phyloP scores from a whole-genome alignment of 2,113 vertebrate genomes.

The Romanogobio albipinnatus region DNA sequence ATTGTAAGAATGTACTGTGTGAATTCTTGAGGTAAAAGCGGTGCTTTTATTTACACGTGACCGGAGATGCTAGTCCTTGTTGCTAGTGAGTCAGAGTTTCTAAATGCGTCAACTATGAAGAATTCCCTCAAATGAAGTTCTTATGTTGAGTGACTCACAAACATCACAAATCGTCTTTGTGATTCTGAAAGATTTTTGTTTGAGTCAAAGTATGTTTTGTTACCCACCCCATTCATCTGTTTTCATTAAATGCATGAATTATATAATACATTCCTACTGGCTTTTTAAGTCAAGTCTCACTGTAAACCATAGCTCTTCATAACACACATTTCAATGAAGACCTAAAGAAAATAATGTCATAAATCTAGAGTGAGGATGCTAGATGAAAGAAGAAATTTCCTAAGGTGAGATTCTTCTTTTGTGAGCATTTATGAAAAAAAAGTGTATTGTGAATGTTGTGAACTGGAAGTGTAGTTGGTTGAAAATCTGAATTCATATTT shows the following conservation, averaged over 20 bases:
- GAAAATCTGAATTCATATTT: background rate
- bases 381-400: background rate
- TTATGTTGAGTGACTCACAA: slow-evolving; percentile 53
- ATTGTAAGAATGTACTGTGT: background rate
- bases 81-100: slow-evolving; percentile 56
- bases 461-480: background rate
- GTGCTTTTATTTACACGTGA: slow-evolving; percentile 25
- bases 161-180: background rate
- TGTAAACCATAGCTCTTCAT: background rate
- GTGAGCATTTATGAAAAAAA: background rate
- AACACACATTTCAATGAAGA: background rate
- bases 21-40: background rate
- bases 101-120: slow-evolving; percentile 38
- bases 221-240: background rate
- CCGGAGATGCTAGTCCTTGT: slow-evolving; percentile 30
- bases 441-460: background rate
- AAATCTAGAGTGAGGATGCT: background rate
- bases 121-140: slow-evolving; percentile 47
- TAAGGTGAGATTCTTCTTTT: background rate
- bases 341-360: background rate
- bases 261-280: background rate
- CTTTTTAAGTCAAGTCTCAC: background rate
- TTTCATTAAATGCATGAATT: background rate
- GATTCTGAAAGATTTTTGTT: slow-evolving; percentile 17
- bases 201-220: background rate